phyloP scores from a whole-genome alignment of 2,113 vertebrate genomes.

The Pleuronectes platessa region DNA sequence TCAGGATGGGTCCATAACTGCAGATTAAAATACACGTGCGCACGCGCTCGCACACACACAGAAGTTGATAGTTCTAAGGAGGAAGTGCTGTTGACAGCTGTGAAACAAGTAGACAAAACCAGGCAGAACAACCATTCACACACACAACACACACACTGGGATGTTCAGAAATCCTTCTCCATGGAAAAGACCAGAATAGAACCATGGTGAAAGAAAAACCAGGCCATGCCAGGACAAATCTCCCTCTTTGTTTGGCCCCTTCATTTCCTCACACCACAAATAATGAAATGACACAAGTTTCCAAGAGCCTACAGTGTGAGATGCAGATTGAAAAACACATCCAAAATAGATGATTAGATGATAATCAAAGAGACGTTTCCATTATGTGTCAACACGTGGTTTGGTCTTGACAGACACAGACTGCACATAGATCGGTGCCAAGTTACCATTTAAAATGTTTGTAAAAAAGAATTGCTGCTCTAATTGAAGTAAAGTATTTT shows the following conservation, averaged over 20 bases:
- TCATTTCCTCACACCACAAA: conserved; percentile 17
- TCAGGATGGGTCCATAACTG: conserved; percentile 13
- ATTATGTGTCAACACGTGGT: not conserved
- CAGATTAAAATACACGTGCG: conserved; percentile 29
- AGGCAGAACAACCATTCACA: conserved; percentile 35
- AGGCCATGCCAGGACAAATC: conserved; percentile 40
- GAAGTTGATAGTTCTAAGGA: conserved; percentile 34
- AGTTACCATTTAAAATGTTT: not conserved
- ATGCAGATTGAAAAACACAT: not conserved
- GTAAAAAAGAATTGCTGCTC: not conserved
- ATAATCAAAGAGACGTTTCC: not conserved
- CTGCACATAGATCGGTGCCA: not conserved
- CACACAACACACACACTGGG: conserved; percentile 32
- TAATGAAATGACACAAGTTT: conserved; percentile 5
- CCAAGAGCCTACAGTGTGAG: not conserved
- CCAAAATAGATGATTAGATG: not conserved
- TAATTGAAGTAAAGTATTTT: not conserved
- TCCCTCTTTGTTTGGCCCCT: conserved; percentile 1
- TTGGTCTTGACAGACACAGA: not conserved
- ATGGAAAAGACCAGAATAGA: conserved; percentile 55
- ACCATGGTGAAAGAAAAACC: conserved; percentile 33
- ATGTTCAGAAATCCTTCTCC: conserved; percentile 57
- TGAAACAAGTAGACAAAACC: conserved; percentile 29
- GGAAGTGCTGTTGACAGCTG: conserved; percentile 58
- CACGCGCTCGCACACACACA: conserved; percentile 9